phyloP scores from a whole-genome alignment of 2,797 vertebrate genomes.

The Oreonectes daqikongensis region DNA sequence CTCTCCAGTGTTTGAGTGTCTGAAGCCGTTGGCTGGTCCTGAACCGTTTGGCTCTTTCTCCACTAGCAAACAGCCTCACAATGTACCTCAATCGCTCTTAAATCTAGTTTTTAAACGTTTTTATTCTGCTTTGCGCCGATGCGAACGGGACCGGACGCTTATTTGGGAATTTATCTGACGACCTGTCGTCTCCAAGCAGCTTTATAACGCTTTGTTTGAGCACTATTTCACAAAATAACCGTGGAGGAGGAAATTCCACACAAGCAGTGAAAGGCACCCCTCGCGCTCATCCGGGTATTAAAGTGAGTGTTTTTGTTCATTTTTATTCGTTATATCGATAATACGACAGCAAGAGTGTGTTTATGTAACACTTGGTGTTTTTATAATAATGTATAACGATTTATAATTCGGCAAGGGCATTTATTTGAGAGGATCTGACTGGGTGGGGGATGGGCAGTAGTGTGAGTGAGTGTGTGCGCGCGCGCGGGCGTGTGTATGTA shows the following conservation, averaged over 20 bases:
- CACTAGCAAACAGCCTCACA: conserved; percentile 85
- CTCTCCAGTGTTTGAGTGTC: conserved; percentile 75
- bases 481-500: conserved; percentile 50
- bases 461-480: conserved; percentile 34
- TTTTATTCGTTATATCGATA: conserved; percentile 43
- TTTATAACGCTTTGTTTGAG: conserved; percentile 74
- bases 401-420: conserved; percentile 36
- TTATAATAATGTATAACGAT: conserved; percentile 36
- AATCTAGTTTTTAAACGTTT: conserved; percentile 70
- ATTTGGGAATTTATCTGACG: conserved; percentile 71
- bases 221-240: conserved; percentile 71
- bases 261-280: conserved; percentile 76
- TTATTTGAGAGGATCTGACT: conserved; percentile 66
- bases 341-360: background rate
- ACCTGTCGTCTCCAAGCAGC: conserved; percentile 63
- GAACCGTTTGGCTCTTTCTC: conserved; percentile 94
- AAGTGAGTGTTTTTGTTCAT: conserved; percentile 73
- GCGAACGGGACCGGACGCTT: conserved; percentile 68
- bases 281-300: conserved; percentile 74
- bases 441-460: conserved; percentile 80
- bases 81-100: conserved; percentile 83
- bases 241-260: conserved; percentile 80
- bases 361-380: conserved; percentile 3
- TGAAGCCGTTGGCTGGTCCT: conserved; percentile 91
- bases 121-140: conserved; percentile 63